A percentile compares a stretch with the other conserved stretches of the same genome.
These are phyloP conservation scores for Xenopus petersii DNA, from an alignment of 2,797 vertebrate species.

Conservation along the genomic window DNA sequence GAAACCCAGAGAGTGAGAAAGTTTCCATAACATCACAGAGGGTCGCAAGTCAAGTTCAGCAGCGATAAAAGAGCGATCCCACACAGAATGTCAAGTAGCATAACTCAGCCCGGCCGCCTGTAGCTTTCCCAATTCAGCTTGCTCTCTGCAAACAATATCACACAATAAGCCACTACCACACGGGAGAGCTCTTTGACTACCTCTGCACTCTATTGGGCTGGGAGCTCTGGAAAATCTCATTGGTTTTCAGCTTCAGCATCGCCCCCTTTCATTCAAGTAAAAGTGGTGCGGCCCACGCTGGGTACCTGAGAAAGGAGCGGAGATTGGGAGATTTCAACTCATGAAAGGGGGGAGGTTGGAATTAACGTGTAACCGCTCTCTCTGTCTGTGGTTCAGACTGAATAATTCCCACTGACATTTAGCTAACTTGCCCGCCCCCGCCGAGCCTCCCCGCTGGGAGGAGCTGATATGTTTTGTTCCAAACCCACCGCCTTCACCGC, in stretches of 20 bases:
- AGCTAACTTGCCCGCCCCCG: slow-evolving; percentile 11
- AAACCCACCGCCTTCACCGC: not conserved
- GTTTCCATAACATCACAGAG: too few species aligned
- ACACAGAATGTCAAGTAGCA: too few species aligned
- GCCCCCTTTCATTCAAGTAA: not conserved
- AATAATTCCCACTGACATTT: not conserved
- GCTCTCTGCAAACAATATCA: too few species aligned
- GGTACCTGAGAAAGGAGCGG: not conserved
- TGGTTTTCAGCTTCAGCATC: not conserved
- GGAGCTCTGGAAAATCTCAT: not conserved
- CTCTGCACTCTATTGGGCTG: too few species aligned
- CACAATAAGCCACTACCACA: too few species aligned
- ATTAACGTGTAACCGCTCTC: not conserved
- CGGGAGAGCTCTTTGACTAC: not conserved
- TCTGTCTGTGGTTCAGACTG: too few species aligned
- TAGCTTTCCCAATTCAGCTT: too few species aligned
- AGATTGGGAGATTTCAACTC: not conserved
- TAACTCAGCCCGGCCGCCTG: too few species aligned
- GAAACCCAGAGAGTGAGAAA: too few species aligned
- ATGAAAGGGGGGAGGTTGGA: not conserved
- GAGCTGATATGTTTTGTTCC: slow-evolving; percentile 8
- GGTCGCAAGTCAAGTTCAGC: too few species aligned
- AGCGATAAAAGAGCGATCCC: too few species aligned
- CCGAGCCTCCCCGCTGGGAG: slow-evolving; percentile 19
- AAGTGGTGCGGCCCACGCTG: slow-evolving; percentile 34